Percentiles rank a stretch among this genome's conserved stretches.
phyloP scores from a whole-genome alignment of 53 echinoderm and acorn worm species.

The Luidia sarsii region DNA sequence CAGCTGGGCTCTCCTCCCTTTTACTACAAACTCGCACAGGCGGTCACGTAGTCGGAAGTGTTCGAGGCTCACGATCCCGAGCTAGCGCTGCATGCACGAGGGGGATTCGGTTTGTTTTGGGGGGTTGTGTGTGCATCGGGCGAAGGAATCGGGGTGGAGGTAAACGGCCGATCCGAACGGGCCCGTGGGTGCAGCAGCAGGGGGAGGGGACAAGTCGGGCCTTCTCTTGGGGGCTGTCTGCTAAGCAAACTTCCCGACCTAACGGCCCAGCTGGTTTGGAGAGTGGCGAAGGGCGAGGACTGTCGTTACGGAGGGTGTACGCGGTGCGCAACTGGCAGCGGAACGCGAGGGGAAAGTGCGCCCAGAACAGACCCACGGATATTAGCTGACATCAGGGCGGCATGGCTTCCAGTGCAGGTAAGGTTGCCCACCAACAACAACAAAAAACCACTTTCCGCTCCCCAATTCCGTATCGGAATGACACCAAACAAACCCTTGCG shows the following conservation, averaged over 20 bases:
- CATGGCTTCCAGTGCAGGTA: slow-evolving; percentile 49
- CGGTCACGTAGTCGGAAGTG: no score
- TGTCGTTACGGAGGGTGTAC: neutral
- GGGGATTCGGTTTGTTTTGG: no score
- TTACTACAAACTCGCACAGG: no score
- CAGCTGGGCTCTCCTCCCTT: slow-evolving; percentile 20
- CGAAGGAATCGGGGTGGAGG: neutral
- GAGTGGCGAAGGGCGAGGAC: neutral
- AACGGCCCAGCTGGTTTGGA: neutral
- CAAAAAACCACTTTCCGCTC: neutral
- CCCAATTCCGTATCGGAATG: no score
- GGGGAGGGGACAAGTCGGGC: slow-evolving; percentile 26
- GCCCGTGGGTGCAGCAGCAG: slow-evolving; percentile 37
- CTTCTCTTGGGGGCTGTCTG: neutral
- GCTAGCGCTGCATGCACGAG: no score
- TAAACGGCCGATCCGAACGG: neutral
- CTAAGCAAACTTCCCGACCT: neutral
- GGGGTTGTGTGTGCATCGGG: no score
- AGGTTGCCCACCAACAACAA: neutral
- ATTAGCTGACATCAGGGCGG: slow-evolving; percentile 11
- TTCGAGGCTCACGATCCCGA: no score
- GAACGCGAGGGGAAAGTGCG: neutral
- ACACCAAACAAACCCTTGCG: no score
- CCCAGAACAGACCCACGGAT: neutral
- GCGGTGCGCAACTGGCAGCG: neutral